Conservation (phyloP, 2,113 vertebrate genomes). For the Cyrtonyx montezumae region DNA sequence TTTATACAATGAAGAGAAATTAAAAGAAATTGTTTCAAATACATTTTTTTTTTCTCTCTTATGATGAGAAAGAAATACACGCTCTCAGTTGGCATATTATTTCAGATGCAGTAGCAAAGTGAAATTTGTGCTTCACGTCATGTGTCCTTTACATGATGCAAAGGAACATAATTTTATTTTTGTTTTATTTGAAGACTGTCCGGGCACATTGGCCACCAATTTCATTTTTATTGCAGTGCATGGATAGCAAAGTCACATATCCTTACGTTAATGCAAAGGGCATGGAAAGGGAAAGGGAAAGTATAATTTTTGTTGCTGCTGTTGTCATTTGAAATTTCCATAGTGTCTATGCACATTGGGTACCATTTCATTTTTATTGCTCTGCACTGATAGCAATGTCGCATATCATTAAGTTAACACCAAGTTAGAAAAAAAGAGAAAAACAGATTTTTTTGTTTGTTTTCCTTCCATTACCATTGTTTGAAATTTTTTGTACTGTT, state of each 20-base stretch:
- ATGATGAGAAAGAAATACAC: conserved; percentile 36
- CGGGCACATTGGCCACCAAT: conserved; percentile 51
- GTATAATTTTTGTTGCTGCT: conserved; percentile 71
- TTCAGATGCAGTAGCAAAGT: conserved; percentile 41
- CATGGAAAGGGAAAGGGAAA: conserved; percentile 59
- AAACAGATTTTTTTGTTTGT: background rate
- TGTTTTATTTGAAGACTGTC: conserved; percentile 68
- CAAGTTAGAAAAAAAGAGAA: conserved; percentile 41
- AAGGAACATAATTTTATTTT: conserved; percentile 60
- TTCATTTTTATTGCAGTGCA: conserved; percentile 66
- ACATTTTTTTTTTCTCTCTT: background rate
- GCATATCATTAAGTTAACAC: conserved; percentile 72
- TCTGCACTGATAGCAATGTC: conserved; percentile 51
- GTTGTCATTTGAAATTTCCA: conserved; percentile 68
- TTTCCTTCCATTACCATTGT: background rate
- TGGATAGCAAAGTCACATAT: conserved; percentile 61
- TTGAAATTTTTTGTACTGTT: conserved; percentile 25
- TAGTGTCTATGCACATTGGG: conserved; percentile 67
- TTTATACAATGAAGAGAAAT: conserved; percentile 54
- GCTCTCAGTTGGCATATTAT: background rate
- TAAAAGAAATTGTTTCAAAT: background rate
- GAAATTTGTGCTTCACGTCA: conserved; percentile 49
- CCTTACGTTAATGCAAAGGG: conserved; percentile 52
- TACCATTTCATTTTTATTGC: conserved; percentile 72
- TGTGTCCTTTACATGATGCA: conserved; percentile 43